A percentile compares a stretch with the other conserved stretches of the same genome.
Conservation (phyloP, 2,113 vertebrate species). For the Psilopsiagon aurifrons region DNA sequence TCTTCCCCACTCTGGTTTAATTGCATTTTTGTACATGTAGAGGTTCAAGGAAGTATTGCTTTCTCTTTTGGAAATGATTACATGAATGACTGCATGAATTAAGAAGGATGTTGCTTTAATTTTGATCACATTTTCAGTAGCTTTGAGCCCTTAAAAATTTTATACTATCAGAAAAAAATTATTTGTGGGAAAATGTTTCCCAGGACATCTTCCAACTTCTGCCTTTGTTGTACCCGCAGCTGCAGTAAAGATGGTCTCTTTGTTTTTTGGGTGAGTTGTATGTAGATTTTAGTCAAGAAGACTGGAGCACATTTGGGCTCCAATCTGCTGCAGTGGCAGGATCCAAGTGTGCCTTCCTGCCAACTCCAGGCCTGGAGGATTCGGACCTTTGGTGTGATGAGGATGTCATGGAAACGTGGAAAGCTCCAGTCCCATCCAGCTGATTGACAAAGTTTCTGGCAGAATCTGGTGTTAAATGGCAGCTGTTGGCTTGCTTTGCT, state of each 20-base stretch:
- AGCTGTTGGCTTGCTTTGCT: neutral
- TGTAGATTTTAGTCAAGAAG: neutral
- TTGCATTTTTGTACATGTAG: neutral
- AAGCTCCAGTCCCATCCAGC: neutral
- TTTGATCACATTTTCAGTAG: neutral
- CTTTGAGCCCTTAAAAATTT: neutral
- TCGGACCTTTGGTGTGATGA: neutral
- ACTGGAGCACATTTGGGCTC: too few species aligned
- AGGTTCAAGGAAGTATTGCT: neutral
- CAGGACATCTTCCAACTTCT: neutral
- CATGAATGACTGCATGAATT: neutral
- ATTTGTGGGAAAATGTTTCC: neutral
- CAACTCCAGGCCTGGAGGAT: neutral
- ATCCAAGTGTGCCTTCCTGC: accelerated
- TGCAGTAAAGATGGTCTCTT: neutral
- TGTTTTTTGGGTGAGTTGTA: neutral
- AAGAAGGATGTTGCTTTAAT: neutral
- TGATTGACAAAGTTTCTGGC: neutral
- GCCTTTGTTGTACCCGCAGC: neutral
- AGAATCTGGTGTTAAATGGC: neutral
- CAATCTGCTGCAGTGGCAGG: neutral
- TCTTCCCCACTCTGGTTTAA: accelerated
- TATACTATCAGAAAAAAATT: neutral
- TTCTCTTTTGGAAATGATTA: neutral
- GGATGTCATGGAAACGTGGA: neutral